A percentile compares a stretch with the other conserved stretches of the same genome.
Conservation (phyloP, 1,140 invertebrate species). For the Homarus americanus region DNA sequence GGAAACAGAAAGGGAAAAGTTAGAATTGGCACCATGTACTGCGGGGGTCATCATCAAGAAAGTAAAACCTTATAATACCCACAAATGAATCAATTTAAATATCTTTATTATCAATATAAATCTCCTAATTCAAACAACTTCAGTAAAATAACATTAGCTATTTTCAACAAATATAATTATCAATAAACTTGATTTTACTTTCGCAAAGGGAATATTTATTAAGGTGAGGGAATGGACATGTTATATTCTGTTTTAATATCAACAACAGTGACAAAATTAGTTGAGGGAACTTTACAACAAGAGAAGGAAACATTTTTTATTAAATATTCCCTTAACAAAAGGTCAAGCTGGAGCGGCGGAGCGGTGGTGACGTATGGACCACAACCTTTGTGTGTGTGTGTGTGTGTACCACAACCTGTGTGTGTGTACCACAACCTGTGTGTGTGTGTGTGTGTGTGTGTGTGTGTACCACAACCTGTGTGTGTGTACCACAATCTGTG, state of each 20-base stretch:
- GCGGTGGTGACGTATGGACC: too few species aligned
- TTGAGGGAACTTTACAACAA: background rate
- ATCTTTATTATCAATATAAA: background rate
- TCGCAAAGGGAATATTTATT: background rate
- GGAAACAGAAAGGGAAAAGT: background rate
- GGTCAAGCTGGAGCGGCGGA: background rate
- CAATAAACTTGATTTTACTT: background rate
- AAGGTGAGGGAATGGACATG: background rate
- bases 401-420: too few species aligned
- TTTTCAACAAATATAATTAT: background rate
- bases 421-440: too few species aligned
- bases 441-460: too few species aligned
- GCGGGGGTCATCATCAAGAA: constrained; percentile 17
- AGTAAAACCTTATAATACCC: constrained; percentile 32
- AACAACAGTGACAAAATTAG: background rate
- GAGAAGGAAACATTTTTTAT: background rate
- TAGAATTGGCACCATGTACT: background rate
- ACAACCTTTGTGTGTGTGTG: too few species aligned
- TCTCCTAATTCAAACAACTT: background rate
- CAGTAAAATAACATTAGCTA: background rate
- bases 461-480: too few species aligned
- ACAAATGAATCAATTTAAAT: background rate
- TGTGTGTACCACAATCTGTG: too few species aligned
- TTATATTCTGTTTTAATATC: background rate
- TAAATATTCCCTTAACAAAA: constrained; percentile 32